phyloP scores from a whole-genome alignment of 30 jellyfish, hydroid and myxozoan genomes.

The Calvadosia cruxmelitensis region DNA sequence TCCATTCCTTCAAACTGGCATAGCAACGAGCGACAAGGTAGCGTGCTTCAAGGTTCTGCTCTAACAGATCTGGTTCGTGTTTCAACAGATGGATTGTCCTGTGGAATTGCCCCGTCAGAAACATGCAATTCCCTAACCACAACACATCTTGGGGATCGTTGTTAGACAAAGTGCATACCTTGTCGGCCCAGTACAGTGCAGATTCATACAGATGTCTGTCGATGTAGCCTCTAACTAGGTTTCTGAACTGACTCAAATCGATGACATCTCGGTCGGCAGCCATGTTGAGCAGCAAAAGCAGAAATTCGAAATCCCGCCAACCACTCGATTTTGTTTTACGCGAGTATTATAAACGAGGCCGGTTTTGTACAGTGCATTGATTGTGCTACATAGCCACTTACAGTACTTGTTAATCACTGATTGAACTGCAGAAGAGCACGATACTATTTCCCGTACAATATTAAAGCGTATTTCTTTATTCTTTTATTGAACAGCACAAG shows the following conservation, averaged over 20 bases:
- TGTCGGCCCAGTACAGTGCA: constrained; percentile 93
- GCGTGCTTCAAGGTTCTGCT: constrained; percentile 31
- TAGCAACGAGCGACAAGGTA: constrained; percentile 68
- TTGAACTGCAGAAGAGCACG: no score
- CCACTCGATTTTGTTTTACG: no score
- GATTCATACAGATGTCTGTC: constrained; percentile 72
- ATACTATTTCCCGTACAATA: no score
- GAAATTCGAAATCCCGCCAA: no score
- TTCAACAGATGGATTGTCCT: constrained; percentile 71
- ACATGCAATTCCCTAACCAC: constrained; percentile 78
- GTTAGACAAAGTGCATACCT: constrained; percentile 67
- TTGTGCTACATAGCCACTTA: no score
- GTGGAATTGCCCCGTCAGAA: constrained; percentile 45
- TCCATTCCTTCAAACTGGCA: constrained; percentile 71
- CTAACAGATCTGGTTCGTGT: constrained; percentile 43
- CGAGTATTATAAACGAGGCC: no score
- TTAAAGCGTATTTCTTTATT: no score
- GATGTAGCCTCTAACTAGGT: constrained; percentile 66
- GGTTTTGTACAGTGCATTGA: no score
- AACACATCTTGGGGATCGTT: constrained; percentile 55
- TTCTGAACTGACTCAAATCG: constrained; percentile 71
- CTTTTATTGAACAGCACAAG: no score
- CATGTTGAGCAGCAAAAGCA: no score
- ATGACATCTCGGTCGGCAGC: constrained; percentile 55
- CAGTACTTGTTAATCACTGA: no score